Evolutionary conservation across 1,140 invertebrate genomes (phyloP), one percentile per base, ranked within the genome.

Genomic region (Sycophila sp.): DNA sequence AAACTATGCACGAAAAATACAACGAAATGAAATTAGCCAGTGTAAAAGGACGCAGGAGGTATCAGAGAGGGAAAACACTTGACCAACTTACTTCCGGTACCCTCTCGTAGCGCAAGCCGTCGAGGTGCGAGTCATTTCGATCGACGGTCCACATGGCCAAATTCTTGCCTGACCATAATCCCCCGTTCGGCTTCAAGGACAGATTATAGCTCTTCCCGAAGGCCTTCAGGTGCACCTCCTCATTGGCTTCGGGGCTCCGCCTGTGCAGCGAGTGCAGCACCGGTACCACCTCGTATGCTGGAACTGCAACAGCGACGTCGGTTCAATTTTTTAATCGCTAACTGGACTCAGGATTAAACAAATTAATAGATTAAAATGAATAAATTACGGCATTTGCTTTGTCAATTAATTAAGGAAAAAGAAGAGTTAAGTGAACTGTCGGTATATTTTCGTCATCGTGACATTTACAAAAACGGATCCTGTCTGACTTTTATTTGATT

Each of bases 101-200:
- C 83, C 93, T 91, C 76, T 93, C 88, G 76, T 94, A 92, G 74
- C 91, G 89, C n/a, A 94, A 87, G 58, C 92, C 92, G 79, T 93
- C 91, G 36, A 84, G 91, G 85, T 84, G 89, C 76, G 88, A 91
- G 83, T 82, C 88, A 85, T 89, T 94, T 79, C 84, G 89, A 75
- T 88, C 87, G 49, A 92, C 92, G 36, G 88, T 90, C 89, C 92
- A 95, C 87, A 96, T 90, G 77, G 92, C 92, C 77, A 96, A 83
- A 45, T 90, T 82, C 19, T 87, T 85, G 15, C 79, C 89, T 72
- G 91, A 90, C 81, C 92, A 91, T 17, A 72, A 64, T 30, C 92
- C 90, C 71, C 92, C 87, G 47, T 93, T 94, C 47, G 89, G 90
- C 75, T 89, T 90, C 73, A 96, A 83, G 75, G 89, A 91, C 71